These are phyloP conservation scores for Falco naumanni DNA, from an alignment of 2,797 vertebrate genomes.

Conservation along the genomic window DNA sequence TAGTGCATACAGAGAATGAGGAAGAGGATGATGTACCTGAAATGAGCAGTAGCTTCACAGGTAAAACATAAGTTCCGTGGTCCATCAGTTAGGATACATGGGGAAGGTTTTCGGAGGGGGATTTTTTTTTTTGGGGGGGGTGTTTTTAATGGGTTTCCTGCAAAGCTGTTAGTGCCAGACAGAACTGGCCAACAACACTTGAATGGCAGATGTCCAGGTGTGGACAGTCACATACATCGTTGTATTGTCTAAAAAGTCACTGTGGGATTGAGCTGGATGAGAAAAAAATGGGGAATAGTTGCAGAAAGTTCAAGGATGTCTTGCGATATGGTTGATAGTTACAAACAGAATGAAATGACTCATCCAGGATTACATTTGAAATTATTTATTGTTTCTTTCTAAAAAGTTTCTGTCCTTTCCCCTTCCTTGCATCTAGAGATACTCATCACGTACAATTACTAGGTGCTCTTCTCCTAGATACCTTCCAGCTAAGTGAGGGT, in stretches of 20 bases:
- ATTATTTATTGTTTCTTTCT: neutral
- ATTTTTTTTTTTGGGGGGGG: neutral
- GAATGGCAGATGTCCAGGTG: neutral
- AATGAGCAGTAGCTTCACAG: conserved; percentile 99
- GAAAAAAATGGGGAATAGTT: neutral
- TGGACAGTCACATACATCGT: neutral
- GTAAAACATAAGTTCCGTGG: conserved; percentile 63
- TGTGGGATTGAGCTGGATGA: neutral
- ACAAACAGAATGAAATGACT: neutral
- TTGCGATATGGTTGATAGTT: neutral
- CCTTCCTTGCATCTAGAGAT: neutral
- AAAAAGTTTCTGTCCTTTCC: neutral
- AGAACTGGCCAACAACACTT: neutral
- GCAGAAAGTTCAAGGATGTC: neutral
- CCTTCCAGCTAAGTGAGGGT: neutral
- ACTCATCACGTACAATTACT: neutral
- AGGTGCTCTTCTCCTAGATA: neutral
- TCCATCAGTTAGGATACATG: fast-evolving
- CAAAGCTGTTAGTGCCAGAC: neutral
- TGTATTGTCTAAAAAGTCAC: neutral
- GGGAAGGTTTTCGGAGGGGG: neutral
- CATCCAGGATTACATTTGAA: neutral
- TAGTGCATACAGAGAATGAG: conserved; percentile 93
- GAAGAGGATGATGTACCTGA: conserved; percentile 97
- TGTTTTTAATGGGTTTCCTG: neutral